Evolutionary conservation across 1,140 invertebrate genomes (phyloP).

Genomic region (Drosophila guanche): DNA sequence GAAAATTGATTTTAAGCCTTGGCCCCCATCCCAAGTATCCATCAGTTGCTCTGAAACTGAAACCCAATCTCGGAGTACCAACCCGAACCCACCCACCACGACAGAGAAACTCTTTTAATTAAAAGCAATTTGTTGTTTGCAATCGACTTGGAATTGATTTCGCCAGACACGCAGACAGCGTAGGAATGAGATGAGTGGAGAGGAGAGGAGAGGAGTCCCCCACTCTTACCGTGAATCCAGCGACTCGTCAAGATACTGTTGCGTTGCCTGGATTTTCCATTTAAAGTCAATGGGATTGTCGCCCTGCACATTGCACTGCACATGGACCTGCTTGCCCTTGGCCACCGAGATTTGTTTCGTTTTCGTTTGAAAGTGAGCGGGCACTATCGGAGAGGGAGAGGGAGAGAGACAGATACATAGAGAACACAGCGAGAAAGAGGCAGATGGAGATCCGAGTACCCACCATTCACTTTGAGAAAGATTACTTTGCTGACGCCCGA

Average conservation of each 20-base stretch:
- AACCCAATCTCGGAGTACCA: no score
- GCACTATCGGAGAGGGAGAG: slow-evolving; percentile 85
- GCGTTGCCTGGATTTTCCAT: slow-evolving; percentile 87
- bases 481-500: slow-evolving; percentile 94
- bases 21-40: slow-evolving; percentile 13
- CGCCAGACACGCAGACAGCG: slow-evolving; percentile 39
- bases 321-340: slow-evolving; percentile 89
- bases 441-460: background rate
- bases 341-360: slow-evolving; percentile 89
- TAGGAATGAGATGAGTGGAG: background rate
- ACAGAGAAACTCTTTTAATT: slow-evolving; percentile 73
- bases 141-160: slow-evolving; percentile 79
- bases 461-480: slow-evolving; percentile 93
- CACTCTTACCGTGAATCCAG: slow-evolving; percentile 86
- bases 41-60: background rate
- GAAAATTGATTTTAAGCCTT: slow-evolving; percentile 54
- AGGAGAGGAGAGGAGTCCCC: background rate
- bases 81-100: background rate
- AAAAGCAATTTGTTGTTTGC: slow-evolving; percentile 76
- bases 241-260: slow-evolving; percentile 88
- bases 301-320: slow-evolving; percentile 94
- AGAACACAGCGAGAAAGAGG: slow-evolving; percentile 78
- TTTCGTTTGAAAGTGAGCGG: slow-evolving; percentile 92
- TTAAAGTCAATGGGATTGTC: slow-evolving; percentile 94
- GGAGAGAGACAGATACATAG: background rate